Evolutionary conservation across 2,113 vertebrate genomes (phyloP).

Genomic region (Chloropsis cyanopogon): DNA sequence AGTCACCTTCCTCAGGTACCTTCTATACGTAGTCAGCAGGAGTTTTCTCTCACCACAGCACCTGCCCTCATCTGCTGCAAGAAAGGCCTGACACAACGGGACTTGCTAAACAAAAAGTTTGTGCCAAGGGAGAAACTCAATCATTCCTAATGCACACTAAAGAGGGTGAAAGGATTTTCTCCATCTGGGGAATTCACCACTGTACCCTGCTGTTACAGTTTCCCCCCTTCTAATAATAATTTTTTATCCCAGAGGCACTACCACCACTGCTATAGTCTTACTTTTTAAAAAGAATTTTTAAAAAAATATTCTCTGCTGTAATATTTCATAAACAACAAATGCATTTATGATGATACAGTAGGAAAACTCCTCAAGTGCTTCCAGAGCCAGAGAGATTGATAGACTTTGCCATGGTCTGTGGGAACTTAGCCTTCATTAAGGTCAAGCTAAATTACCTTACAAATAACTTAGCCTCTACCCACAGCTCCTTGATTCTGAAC

Average conservation of each 20-base stretch:
- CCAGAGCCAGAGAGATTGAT: slow-evolving; percentile 23
- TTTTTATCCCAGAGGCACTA: neutral
- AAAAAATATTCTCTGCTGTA: neutral
- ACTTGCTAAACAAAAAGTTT: neutral
- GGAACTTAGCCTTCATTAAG: slow-evolving; percentile 31
- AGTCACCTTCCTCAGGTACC: neutral
- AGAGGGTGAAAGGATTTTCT: neutral
- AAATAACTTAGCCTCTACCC: slow-evolving; percentile 36
- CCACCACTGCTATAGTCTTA: neutral
- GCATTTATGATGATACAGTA: neutral
- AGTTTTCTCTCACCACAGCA: neutral
- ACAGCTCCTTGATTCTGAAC: neutral
- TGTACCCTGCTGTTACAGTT: neutral
- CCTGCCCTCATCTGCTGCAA: neutral
- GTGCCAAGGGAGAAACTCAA: neutral
- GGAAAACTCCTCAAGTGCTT: neutral
- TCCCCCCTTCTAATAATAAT: neutral
- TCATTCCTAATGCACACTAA: neutral
- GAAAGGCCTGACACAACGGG: neutral
- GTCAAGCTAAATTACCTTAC: slow-evolving; percentile 46
- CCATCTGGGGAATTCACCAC: neutral
- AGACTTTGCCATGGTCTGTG: neutral
- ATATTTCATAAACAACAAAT: neutral
- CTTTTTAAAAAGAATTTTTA: neutral
- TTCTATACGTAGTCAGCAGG: neutral